Conservation (phyloP, 2,113 vertebrate genomes). For the Nanorana parkeri region DNA sequence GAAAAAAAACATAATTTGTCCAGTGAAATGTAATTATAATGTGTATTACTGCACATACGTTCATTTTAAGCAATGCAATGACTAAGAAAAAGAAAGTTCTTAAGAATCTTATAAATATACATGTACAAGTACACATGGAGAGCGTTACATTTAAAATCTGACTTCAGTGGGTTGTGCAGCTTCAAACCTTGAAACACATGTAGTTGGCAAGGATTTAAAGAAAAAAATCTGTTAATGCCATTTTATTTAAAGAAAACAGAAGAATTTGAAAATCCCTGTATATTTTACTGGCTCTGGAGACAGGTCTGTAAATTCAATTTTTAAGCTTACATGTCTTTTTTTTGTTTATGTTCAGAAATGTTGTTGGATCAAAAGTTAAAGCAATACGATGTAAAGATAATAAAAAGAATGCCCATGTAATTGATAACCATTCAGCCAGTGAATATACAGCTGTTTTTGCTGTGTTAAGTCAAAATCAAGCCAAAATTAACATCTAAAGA, state of each 20-base stretch:
- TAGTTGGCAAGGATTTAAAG: slow-evolving; percentile 65
- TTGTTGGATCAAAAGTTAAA: neutral
- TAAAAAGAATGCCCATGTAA: slow-evolving; percentile 1
- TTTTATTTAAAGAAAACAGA: slow-evolving; percentile 65
- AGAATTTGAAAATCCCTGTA: slow-evolving; percentile 66
- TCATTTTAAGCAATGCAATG: neutral
- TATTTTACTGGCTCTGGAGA: slow-evolving; percentile 59
- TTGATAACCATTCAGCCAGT: neutral
- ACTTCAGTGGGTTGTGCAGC: slow-evolving; percentile 60
- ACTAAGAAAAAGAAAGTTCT: slow-evolving; percentile 23
- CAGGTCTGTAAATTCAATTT: slow-evolving; percentile 43
- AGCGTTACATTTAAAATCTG: slow-evolving; percentile 56
- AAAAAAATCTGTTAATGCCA: slow-evolving; percentile 72
- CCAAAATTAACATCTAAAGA: too few species aligned
- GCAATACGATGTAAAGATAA: neutral
- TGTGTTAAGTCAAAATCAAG: too few species aligned
- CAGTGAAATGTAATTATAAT: neutral
- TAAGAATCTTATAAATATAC: slow-evolving; percentile 39
- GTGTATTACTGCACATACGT: neutral
- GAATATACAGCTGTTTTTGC: too few species aligned
- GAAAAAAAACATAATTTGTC: too few species aligned
- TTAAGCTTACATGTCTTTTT: neutral
- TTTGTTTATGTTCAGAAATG: slow-evolving; percentile 2
- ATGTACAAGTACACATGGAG: slow-evolving; percentile 68
- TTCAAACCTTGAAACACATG: slow-evolving; percentile 59